Conservation (phyloP, 2,113 vertebrate genomes). For the Seriola dumerili region DNA sequence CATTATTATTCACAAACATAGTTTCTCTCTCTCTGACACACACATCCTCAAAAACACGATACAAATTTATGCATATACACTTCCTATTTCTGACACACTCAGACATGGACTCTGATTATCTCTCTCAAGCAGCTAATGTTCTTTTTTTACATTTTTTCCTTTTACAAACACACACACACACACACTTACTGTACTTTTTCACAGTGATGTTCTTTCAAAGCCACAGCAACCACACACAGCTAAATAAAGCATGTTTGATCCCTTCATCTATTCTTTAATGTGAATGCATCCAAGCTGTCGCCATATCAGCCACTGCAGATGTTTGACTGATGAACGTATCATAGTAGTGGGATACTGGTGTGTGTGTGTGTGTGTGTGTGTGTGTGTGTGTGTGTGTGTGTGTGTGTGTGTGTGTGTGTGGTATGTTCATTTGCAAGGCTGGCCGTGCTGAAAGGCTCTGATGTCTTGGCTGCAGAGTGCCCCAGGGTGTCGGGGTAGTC, state of each 20-base stretch:
- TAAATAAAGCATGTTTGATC: constrained; percentile 20
- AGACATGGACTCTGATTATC: constrained; percentile 19
- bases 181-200: not conserved
- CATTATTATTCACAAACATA: not conserved
- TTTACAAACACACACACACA: constrained; percentile 3
- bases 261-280: constrained; percentile 16
- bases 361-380: not conserved
- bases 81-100: not conserved
- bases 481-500: constrained; percentile 29
- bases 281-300: constrained; percentile 16
- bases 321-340: constrained; percentile 50
- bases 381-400: not conserved
- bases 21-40: not conserved
- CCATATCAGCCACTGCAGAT: constrained; percentile 27
- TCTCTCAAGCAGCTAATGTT: not conserved
- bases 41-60: not conserved
- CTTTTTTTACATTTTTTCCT: not conserved
- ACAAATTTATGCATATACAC: not conserved
- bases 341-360: not conserved
- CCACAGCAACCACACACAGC: not conserved
- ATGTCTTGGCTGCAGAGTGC: constrained; percentile 25
- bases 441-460: not conserved
- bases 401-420: not conserved
- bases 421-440: constrained; percentile 5
- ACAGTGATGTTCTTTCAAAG: not conserved